phyloP scores from a whole-genome alignment of 2,797 vertebrate species.

The Lithobates pipiens region DNA sequence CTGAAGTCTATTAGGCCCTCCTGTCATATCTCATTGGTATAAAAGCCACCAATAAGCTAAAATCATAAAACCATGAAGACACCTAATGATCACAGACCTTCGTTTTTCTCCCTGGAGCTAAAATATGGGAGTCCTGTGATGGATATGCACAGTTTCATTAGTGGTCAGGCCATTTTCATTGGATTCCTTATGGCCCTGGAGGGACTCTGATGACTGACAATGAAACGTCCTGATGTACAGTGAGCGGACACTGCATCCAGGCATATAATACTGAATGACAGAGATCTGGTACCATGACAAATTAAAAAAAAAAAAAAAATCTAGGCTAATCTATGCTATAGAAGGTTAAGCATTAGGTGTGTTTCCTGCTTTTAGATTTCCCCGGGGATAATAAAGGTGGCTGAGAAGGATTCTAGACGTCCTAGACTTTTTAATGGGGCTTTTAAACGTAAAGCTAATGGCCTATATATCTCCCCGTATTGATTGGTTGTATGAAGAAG shows the following conservation, averaged over 20 bases:
- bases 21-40: conserved; percentile 33
- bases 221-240: conserved; percentile 5
- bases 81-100: conserved; percentile 4
- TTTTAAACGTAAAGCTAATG: conserved; percentile 58
- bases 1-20: neutral
- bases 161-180: neutral
- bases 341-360: conserved; percentile 37
- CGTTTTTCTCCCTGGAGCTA: neutral
- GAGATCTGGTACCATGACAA: neutral
- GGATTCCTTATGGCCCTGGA: conserved; percentile 19
- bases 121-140: neutral
- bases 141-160: neutral
- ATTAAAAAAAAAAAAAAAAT: neutral
- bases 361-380: conserved; percentile 56
- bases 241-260: neutral
- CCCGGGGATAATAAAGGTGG: conserved; percentile 45
- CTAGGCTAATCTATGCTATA: neutral
- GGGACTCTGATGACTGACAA: conserved; percentile 29
- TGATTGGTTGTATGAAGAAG: conserved; percentile 41
- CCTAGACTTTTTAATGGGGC: conserved; percentile 47
- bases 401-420: conserved; percentile 27
- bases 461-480: conserved; percentile 51
- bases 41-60: neutral
- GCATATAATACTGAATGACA: neutral
- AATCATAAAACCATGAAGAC: neutral